Percentiles rank a stretch among this genome's conserved stretches.
phyloP scores from a whole-genome alignment of 2,888 invertebrate species.

The Pandemis heparana region DNA sequence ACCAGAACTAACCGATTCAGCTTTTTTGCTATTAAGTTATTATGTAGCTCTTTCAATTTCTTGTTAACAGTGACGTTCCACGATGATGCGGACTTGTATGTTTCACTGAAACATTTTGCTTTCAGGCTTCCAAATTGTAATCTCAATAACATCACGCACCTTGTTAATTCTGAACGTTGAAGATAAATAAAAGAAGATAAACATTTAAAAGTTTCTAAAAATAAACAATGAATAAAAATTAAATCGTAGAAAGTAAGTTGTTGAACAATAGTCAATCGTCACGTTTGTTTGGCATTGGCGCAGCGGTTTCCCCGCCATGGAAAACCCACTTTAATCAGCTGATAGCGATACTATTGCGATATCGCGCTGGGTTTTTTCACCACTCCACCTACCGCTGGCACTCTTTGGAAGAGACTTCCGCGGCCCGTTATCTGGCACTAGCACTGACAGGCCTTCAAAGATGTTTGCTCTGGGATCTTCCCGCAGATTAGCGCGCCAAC shows the following conservation, averaged over 20 bases:
- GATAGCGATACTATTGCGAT: conserved; percentile 59
- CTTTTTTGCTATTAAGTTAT: conserved; percentile 1
- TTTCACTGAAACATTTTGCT: background rate
- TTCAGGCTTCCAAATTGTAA: background rate
- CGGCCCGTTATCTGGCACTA: background rate
- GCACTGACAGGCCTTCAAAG: background rate
- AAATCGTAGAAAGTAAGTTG: conserved; percentile 9
- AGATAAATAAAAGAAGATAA: background rate
- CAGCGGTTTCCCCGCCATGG: conserved; percentile 41
- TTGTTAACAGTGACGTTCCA: conserved; percentile 3
- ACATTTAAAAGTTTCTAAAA: background rate
- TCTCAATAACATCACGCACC: background rate
- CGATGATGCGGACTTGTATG: conserved; percentile 11
- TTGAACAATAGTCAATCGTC: conserved; percentile 12
- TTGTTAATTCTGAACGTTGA: background rate
- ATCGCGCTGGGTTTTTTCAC: conserved; percentile 60
- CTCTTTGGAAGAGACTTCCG: conserved; percentile 10
- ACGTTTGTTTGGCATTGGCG: conserved; percentile 36
- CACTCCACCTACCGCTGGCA: conserved; percentile 5
- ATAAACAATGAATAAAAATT: background rate
- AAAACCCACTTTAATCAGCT: conserved; percentile 59
- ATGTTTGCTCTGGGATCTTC: background rate
- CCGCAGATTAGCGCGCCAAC: background rate
- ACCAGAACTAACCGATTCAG: conserved; percentile 6
- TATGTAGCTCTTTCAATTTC: conserved; percentile 1